A percentile compares a stretch with the other conserved stretches of the same genome.
Conservation (phyloP, 2,888 invertebrate genomes). For the Onchidella celtica region DNA sequence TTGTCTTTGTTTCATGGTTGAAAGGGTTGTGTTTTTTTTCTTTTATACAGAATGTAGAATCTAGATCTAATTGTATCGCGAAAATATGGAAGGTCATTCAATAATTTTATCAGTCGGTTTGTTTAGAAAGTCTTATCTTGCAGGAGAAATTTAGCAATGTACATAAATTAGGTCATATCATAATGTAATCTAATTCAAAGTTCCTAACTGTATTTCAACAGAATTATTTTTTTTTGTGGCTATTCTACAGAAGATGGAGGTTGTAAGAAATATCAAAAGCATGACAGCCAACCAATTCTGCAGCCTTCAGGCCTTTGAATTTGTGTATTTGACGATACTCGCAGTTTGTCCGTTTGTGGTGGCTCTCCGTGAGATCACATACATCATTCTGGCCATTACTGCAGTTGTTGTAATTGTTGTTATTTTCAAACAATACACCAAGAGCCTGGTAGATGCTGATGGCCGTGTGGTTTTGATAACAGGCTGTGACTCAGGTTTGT, state of each 20-base stretch:
- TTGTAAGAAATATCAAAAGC: slow-evolving; percentile 27
- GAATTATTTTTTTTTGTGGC: neutral
- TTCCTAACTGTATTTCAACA: no score
- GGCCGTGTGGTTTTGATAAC: slow-evolving; percentile 70
- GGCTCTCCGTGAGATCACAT: slow-evolving; percentile 57
- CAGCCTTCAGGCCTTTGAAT: slow-evolving; percentile 65
- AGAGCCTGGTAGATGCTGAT: slow-evolving; percentile 55
- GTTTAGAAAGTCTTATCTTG: no score
- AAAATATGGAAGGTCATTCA: no score
- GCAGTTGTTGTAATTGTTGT: slow-evolving; percentile 39
- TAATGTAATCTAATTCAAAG: no score
- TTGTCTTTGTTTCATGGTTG: no score
- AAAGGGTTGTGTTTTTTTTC: no score
- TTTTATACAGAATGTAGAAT: no score
- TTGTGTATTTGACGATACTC: slow-evolving; percentile 60
- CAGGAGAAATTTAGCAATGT: no score
- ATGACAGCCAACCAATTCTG: slow-evolving; percentile 58
- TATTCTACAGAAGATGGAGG: slow-evolving; percentile 33
- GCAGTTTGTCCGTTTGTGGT: slow-evolving; percentile 68
- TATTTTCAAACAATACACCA: slow-evolving; percentile 51
- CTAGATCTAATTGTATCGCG: no score
- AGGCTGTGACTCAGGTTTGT: slow-evolving; percentile 75
- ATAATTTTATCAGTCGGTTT: no score
- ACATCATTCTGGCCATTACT: slow-evolving; percentile 53
- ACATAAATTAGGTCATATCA: no score